Base-by-base conservation (phyloP, 1,140 invertebrate genomes). In the Dolichoris vasculosae region DNA sequence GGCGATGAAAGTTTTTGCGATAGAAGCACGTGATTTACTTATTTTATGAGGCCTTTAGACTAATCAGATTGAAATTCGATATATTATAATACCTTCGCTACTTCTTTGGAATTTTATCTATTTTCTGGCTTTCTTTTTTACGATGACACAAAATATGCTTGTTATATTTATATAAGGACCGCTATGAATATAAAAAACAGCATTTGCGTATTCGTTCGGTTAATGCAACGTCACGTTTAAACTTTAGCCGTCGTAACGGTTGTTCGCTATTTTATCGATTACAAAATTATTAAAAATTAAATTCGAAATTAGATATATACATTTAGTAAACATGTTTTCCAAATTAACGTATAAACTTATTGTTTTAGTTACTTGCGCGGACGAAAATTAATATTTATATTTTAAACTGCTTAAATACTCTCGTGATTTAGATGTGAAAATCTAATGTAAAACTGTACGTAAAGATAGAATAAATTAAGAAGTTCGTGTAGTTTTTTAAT, bases 1-100 rank as follows among this genome's bases (percentile, higher is more conserved):
- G 48, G 46, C 35, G 67, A 82, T 73, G 67, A 82, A 73, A 82
- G 80, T 55, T 82, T 9, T 15, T 51, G 17, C n/a, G 67, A 73
- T 69, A 82, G 48, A 73, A 82, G 40, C 7, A 23, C 43, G 30
- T 51, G 80, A 82, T 82, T 82, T 71, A 71, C 46, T 82, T 82
- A 35, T 73, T 82, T 82, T 82, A 32, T 38, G 43, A 23, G 20
- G 11, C 23, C 20, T 26, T 1, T 30, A 73, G 67, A 82, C 73
- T 82, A 48, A 82, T 82, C 80, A 35, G 67, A 73, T 38, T 55
- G 80, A 69, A 48, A 69, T 67, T 67, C 64, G n/a, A 67, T 67
- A 67, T 64, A 6, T 32, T 67, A 67, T 67, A 67, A 67, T 67
- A 32, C 35, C 1, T 67, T 35, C 32, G 30, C 32, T 1, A 32